These are phyloP conservation scores for Climacteris rufus DNA, from an alignment of 2,113 vertebrate genomes.

Conservation along the genomic window DNA sequence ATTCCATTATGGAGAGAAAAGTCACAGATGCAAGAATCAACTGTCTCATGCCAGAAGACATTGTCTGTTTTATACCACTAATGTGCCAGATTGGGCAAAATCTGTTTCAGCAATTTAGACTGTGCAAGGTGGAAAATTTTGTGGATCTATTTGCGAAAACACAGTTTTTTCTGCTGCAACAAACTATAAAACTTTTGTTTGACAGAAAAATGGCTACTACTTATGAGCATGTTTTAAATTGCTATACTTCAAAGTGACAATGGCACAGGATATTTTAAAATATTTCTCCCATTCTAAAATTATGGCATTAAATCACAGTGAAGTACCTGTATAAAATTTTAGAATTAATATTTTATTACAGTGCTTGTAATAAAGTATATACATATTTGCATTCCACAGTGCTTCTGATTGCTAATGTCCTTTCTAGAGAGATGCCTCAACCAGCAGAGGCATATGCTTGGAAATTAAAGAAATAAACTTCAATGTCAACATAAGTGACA, in stretches of 20 bases:
- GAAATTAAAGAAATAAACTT: not conserved
- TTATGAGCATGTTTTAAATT: not conserved
- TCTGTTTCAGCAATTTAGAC: not conserved
- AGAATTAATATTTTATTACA: not conserved
- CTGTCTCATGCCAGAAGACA: not conserved
- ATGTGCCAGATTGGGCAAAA: constrained; percentile 1
- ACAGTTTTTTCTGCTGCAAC: not conserved
- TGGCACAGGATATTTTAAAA: not conserved
- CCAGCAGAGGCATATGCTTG: not conserved
- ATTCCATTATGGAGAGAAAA: not conserved
- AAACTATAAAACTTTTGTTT: not conserved
- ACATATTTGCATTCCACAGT: not conserved
- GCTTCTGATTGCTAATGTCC: not conserved
- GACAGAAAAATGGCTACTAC: not conserved
- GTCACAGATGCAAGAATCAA: not conserved
- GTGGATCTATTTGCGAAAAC: not conserved
- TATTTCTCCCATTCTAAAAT: not conserved
- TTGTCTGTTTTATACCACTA: not conserved
- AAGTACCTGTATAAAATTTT: not conserved
- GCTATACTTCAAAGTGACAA: not conserved
- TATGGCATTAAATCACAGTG: not conserved
- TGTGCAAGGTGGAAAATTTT: not conserved
- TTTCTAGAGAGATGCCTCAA: not conserved
- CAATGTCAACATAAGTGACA: not conserved
- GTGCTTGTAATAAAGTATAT: not conserved